Evolutionary conservation across 2,888 invertebrate genomes (phyloP), one percentile per base, ranked within the genome.

Genomic region (Harpagoxenus sublaevis): DNA sequence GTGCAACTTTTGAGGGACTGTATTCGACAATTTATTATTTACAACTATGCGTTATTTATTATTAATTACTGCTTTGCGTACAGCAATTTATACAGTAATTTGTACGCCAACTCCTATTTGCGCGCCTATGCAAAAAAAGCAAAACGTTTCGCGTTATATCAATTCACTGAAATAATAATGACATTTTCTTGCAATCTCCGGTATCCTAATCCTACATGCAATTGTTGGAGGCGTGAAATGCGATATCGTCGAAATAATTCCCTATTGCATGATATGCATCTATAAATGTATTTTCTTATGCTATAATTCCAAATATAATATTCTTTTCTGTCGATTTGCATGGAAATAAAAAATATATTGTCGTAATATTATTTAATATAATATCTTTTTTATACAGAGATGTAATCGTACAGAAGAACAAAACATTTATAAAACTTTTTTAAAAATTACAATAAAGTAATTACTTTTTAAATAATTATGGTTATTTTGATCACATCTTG

Each of bases 161-260:
- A 8, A 5, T 31, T 3, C 66, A 45, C 4, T 31, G 5, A 79
- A 60, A 79, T 45, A 70, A 70, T 57, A 79, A 23, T 60, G 15
- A 55, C 18, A 55, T 68, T 60, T 71, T 70, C 48, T 51, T 35
- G 15, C 63, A 35, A 65, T 75, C 65, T 79, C 48, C 12, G 10
- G 71, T 71, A 60, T 60, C n/a, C 8, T 31, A 48, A 79, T 60
- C 15, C 12, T 35, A 23, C 35, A 39, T 60, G 48, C 48, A 60
- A 48, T 60, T 57, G 23, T 60, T 23, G 57, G 60, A 48, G 23
- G 79, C 45, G 23, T 45, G 31, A 57, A 70, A 70, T 57, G 23
- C n/a, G 45, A 60, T 71, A 71, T 71, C 23, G 18, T 28, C 15
- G 55, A 68, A n/a, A 78, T 78, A 78, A 68, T 31, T 68, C 28